Conservation (phyloP, 1,140 invertebrate species). For the Drosophila rufa region DNA sequence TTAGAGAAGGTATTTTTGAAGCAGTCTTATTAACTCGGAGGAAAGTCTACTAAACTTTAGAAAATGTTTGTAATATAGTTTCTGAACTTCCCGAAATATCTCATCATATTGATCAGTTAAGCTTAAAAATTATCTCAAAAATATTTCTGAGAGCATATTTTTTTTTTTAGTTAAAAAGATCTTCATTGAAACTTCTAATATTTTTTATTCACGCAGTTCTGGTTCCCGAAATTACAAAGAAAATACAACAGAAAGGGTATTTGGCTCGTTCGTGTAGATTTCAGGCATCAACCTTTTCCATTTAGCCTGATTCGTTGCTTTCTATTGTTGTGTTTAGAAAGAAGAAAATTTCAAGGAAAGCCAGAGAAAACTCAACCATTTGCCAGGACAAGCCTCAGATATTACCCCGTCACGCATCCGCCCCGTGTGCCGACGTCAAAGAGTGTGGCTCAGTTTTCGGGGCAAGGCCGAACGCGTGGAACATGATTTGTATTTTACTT, state of each 20-base stretch:
- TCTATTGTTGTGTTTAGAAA: constrained; percentile 35
- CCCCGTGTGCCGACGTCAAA: constrained; percentile 19
- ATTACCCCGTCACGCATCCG: constrained; percentile 41
- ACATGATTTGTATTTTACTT: constrained; percentile 56
- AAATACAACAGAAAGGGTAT: constrained; percentile 1
- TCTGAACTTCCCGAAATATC: too few relatives aligned
- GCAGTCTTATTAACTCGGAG: too few relatives aligned
- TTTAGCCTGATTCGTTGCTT: constrained; percentile 37
- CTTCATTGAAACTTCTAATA: too few relatives aligned
- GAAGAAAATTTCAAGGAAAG: constrained; percentile 21
- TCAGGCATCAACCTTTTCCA: too few relatives aligned
- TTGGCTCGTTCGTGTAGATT: background rate
- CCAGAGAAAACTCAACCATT: constrained; percentile 23
- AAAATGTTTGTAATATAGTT: too few relatives aligned
- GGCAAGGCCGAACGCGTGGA: constrained; percentile 39
- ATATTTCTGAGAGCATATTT: too few relatives aligned
- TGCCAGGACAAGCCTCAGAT: constrained; percentile 38
- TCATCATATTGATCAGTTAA: too few relatives aligned
- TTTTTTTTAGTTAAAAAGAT: too few relatives aligned
- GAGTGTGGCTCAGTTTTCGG: constrained; percentile 40
- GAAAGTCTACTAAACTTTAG: too few relatives aligned
- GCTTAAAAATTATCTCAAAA: too few relatives aligned
- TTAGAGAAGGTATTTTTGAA: too few relatives aligned
- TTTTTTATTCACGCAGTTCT: fast-evolving
- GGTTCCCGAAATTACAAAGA: background rate